A percentile compares a stretch with the other conserved stretches of the same genome.
Conservation (phyloP, 1,140 invertebrate genomes). For the Zaprionus lachaisei region DNA sequence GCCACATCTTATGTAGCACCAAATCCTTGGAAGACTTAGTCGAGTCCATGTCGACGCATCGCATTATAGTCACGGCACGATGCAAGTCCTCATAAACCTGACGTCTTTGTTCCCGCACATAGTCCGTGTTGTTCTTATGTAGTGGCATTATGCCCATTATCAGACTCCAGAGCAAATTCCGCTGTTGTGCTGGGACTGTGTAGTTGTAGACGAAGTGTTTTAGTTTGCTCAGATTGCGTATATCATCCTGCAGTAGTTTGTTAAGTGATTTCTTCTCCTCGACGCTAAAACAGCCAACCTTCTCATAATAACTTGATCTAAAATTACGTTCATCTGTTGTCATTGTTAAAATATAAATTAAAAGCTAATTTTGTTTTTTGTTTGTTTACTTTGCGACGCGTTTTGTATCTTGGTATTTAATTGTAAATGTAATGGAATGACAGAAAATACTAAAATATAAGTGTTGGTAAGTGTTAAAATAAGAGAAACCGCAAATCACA, state of each 20-base stretch:
- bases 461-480: constrained; percentile 4
- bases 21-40: constrained; percentile 85
- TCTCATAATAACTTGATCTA: constrained; percentile 93
- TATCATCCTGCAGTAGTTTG: constrained; percentile 94
- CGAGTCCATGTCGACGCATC: constrained; percentile 84
- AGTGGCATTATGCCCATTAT: constrained; percentile 89
- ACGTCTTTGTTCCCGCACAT: constrained; percentile 89
- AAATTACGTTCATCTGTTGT: constrained; percentile 92
- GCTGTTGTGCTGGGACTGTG: constrained; percentile 92
- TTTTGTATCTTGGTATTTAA: not conserved
- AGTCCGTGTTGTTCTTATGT: constrained; percentile 90
- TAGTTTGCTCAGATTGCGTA: constrained; percentile 92
- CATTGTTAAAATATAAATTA: constrained; percentile 68
- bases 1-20: constrained; percentile 91
- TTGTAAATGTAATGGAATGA: not conserved
- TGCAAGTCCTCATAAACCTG: constrained; percentile 91
- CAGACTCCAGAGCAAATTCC: constrained; percentile 94
- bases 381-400: constrained; percentile 6
- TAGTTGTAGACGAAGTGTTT: constrained; percentile 94
- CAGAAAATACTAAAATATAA: not conserved
- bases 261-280: constrained; percentile 97
- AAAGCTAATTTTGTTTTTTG: not conserved
- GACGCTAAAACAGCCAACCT: constrained; percentile 94
- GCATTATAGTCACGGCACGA: constrained; percentile 89
- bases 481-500: not conserved